Conservation (phyloP, 2,113 vertebrate genomes). For the Clupea harengus region DNA sequence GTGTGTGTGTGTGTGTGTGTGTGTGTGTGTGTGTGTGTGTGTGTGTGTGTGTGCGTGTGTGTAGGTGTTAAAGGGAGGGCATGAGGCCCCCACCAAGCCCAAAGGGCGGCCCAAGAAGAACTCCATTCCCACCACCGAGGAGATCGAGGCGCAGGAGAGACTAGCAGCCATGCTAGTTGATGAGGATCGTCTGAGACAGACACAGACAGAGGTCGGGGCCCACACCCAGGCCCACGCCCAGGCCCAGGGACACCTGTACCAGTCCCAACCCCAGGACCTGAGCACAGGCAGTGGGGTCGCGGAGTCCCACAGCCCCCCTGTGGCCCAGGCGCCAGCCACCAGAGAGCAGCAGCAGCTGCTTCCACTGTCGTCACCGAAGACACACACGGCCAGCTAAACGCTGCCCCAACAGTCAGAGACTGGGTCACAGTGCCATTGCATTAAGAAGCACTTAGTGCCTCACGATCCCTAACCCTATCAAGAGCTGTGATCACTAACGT, state of each 20-base stretch:
- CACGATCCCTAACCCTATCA: conserved; percentile 54
- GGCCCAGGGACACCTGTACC: background rate
- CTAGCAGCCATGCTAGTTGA: conserved; percentile 75
- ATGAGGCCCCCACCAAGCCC: conserved; percentile 96
- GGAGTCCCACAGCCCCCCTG: conserved; percentile 52
- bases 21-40: background rate
- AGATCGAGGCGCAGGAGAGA: conserved; percentile 94
- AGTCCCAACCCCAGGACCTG: conserved; percentile 53
- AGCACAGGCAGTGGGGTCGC: conserved; percentile 41
- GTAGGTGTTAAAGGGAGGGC: conserved; percentile 95
- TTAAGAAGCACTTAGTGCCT: conserved; percentile 60
- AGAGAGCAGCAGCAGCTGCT: conserved; percentile 32
- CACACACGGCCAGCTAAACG: conserved; percentile 64
- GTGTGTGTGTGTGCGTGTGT: conserved; percentile 43
- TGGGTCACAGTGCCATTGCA: conserved; percentile 50
- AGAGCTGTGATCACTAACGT: background rate
- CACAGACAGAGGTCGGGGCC: background rate
- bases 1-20: conserved; percentile 24
- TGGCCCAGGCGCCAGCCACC: conserved; percentile 49
- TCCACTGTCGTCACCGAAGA: conserved; percentile 57
- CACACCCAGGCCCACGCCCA: conserved; percentile 4
- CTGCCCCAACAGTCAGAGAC: conserved; percentile 61
- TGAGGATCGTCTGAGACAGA: conserved; percentile 58
- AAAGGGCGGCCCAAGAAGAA: conserved; percentile 99
- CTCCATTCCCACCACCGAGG: conserved; percentile 95